Evolutionary conservation across 2,888 invertebrate species (phyloP).

Genomic region (Chamaedrilus cognettii): DNA sequence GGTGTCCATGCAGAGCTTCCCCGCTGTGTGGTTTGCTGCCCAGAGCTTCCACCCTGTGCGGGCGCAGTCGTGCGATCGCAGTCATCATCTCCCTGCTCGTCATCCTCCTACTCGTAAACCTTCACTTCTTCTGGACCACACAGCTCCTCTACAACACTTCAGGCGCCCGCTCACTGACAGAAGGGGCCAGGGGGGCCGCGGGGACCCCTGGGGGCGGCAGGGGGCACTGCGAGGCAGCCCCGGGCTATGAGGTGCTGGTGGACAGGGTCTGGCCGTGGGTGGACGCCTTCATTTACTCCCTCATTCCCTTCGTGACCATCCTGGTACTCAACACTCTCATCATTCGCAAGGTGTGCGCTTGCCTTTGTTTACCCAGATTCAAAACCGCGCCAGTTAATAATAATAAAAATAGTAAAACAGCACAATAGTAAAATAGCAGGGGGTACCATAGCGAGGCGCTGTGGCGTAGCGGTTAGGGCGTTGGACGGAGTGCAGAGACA

Average conservation of each 20-base stretch:
- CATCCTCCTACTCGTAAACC: conserved; percentile 17
- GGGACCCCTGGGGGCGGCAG: conserved; percentile 13
- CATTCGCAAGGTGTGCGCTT: conserved; percentile 45
- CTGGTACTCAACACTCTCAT: conserved; percentile 50
- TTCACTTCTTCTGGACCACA: conserved; percentile 20
- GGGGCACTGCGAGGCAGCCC: conserved; percentile 3
- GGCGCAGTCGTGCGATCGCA: conserved; percentile 4
- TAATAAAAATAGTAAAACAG: no score
- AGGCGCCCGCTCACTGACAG: no score
- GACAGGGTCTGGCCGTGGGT: conserved; percentile 52
- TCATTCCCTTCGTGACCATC: conserved; percentile 51
- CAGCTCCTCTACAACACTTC: not conserved
- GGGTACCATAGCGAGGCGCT: no score
- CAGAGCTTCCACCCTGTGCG: conserved; percentile 15
- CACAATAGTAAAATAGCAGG: no score
- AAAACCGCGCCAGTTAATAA: no score
- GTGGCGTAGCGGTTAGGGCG: no score
- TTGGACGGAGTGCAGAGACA: no score
- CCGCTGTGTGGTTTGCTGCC: conserved; percentile 16
- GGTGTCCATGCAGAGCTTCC: no score
- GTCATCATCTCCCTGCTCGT: conserved; percentile 10
- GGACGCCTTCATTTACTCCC: conserved; percentile 51
- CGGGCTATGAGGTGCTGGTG: conserved; percentile 35
- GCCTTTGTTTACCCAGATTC: no score
- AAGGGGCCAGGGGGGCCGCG: not conserved